Percentiles rank a stretch among this genome's conserved stretches.
Evolutionary conservation across 2,888 invertebrate species (phyloP).

Genomic region (Calliphora vomitoria): DNA sequence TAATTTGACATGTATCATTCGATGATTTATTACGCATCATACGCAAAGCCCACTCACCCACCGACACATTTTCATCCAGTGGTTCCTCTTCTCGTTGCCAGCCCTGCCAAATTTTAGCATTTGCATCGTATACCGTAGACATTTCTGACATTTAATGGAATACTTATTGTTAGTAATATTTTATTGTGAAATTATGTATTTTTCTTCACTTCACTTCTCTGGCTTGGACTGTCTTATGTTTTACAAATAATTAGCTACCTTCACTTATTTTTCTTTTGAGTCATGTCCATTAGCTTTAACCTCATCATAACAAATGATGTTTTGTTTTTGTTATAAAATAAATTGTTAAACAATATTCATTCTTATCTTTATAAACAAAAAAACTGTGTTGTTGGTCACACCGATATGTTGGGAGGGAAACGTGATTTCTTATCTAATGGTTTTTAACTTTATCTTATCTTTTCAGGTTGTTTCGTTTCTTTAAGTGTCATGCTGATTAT

Average conservation of each 20-base stretch:
- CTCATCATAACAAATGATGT: neutral
- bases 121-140: constrained; percentile 32
- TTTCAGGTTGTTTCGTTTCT: neutral
- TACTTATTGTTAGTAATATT: neutral
- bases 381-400: neutral
- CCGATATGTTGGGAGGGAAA: neutral
- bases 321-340: constrained; percentile 8
- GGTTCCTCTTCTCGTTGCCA: neutral
- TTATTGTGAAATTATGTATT: constrained; percentile 18
- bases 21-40: constrained; percentile 45
- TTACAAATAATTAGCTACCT: neutral
- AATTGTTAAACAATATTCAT: neutral
- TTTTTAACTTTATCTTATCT: constrained; percentile 14
- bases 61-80: constrained; percentile 19
- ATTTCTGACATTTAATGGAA: neutral
- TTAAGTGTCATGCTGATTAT: neutral
- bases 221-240: neutral
- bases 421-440: constrained; percentile 21
- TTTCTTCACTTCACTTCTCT: neutral
- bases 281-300: neutral
- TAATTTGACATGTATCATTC: constrained; percentile 74
- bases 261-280: neutral
- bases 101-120: constrained; percentile 34
- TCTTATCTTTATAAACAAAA: neutral
- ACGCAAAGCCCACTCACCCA: constrained; percentile 33